phyloP scores from a whole-genome alignment of 2,888 invertebrate species.

The Machimus atricapillus region DNA sequence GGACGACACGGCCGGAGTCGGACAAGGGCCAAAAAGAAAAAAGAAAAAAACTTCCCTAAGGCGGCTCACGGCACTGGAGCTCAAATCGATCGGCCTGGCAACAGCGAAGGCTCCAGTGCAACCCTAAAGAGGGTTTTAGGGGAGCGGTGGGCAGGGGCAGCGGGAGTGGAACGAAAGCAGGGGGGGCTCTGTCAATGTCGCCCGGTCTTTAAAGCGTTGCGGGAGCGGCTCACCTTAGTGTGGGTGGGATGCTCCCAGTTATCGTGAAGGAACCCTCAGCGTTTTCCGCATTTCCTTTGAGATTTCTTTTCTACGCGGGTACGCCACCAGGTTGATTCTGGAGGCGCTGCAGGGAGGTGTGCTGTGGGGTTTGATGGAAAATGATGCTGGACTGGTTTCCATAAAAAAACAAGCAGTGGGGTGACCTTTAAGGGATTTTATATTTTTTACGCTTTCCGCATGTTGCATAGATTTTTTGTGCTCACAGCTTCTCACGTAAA shows the following conservation, averaged over 20 bases:
- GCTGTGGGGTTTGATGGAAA: not conserved
- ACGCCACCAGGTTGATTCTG: not conserved
- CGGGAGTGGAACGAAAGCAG: not conserved
- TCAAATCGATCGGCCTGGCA: not conserved
- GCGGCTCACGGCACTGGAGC: not conserved
- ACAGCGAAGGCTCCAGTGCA: not conserved
- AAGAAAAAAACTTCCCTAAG: not conserved
- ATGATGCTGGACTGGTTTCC: not conserved
- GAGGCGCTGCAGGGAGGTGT: not conserved
- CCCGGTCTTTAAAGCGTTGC: not conserved
- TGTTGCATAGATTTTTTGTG: not conserved
- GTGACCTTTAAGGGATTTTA: not conserved
- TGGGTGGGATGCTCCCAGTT: not conserved
- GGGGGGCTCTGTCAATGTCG: not conserved
- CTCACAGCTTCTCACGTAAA: not conserved
- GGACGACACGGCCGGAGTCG: not conserved
- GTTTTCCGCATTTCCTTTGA: not conserved
- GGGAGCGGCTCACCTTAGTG: not conserved
- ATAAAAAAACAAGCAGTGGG: not conserved
- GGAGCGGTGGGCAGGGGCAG: not conserved
- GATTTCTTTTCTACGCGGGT: not conserved
- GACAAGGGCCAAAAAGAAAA: not conserved
- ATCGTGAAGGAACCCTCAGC: not conserved
- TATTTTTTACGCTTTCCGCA: not conserved
- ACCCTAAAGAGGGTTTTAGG: not conserved